Percentiles rank a stretch among this genome's conserved stretches.
Evolutionary conservation across 1,140 invertebrate genomes (phyloP).

Genomic region (Pollicipes pollicipes): DNA sequence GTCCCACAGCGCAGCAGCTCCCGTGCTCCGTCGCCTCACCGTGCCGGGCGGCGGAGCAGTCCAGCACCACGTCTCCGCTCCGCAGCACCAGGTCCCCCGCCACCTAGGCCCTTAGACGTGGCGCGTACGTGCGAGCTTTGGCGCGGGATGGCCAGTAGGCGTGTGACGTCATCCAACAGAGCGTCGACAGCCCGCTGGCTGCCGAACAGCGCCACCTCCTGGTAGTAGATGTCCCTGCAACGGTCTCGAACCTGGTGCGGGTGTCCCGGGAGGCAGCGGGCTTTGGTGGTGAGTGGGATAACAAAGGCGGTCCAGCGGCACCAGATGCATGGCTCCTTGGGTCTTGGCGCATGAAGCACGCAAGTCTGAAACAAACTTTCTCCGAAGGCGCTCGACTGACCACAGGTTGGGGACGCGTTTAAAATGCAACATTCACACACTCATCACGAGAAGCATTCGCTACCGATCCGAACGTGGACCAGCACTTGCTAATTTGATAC

Average conservation of each 20-base stretch:
- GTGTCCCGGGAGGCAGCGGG: no score
- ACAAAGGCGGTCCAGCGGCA: no score
- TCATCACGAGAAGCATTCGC: no score
- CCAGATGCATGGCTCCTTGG: neutral
- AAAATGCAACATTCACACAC: no score
- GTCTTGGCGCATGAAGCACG: neutral
- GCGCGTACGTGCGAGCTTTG: constrained; percentile 53
- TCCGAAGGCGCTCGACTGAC: no score
- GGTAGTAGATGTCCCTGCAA: constrained; percentile 34
- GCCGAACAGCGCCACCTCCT: constrained; percentile 36
- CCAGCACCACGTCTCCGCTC: constrained; percentile 36
- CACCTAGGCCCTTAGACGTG: constrained; percentile 58
- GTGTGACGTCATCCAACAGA: constrained; percentile 45
- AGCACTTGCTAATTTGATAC: no score
- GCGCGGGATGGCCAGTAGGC: constrained; percentile 45
- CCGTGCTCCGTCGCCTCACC: constrained; percentile 9
- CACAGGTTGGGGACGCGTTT: no score
- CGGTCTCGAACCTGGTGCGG: no score
- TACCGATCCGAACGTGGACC: no score
- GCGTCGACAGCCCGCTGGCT: constrained; percentile 40
- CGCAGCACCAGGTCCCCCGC: constrained; percentile 50
- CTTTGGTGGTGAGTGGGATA: no score
- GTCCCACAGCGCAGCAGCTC: no score
- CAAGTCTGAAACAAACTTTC: neutral
- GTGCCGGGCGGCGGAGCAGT: constrained; percentile 36